Conservation (phyloP, 2,113 vertebrate genomes). For the Varanus salvator region DNA sequence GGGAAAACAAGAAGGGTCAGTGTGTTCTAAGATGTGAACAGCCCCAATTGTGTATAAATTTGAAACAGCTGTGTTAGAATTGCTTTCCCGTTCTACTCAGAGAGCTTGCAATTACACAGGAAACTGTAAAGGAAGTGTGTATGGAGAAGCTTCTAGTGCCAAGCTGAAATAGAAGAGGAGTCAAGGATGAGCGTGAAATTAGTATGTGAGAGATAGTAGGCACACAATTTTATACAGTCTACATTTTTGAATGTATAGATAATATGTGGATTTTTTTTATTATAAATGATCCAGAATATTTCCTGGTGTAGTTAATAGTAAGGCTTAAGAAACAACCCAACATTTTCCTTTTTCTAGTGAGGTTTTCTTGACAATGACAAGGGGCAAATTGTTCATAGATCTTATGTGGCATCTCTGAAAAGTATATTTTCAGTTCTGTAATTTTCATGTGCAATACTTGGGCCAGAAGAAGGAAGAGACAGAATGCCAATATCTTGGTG, state of each 20-base stretch:
- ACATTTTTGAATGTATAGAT: conserved; percentile 16
- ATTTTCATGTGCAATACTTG: conserved; percentile 59
- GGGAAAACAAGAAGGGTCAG: too few relatives aligned
- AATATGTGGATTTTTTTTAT: not conserved
- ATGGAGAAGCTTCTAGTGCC: not conserved
- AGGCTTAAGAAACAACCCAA: conserved; percentile 12
- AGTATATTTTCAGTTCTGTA: conserved; percentile 65
- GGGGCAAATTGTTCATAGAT: conserved; percentile 75
- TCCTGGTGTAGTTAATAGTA: not conserved
- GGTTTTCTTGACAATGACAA: conserved; percentile 64
- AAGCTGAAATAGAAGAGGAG: not conserved
- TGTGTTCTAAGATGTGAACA: not conserved
- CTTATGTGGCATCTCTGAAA: conserved; percentile 60
- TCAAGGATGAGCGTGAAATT: not conserved
- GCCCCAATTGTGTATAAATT: not conserved
- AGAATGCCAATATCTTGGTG: conserved; percentile 64
- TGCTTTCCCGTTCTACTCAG: not conserved
- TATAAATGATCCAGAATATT: not conserved
- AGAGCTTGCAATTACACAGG: not conserved
- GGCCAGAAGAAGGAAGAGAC: conserved; percentile 67
- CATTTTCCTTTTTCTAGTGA: conserved; percentile 37
- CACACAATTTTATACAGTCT: rapidly evolving
- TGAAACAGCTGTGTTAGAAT: too few relatives aligned
- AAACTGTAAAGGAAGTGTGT: not conserved
- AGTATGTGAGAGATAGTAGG: not conserved